Conservation (phyloP, 2,113 vertebrate species). For the Bos javanicus region DNA sequence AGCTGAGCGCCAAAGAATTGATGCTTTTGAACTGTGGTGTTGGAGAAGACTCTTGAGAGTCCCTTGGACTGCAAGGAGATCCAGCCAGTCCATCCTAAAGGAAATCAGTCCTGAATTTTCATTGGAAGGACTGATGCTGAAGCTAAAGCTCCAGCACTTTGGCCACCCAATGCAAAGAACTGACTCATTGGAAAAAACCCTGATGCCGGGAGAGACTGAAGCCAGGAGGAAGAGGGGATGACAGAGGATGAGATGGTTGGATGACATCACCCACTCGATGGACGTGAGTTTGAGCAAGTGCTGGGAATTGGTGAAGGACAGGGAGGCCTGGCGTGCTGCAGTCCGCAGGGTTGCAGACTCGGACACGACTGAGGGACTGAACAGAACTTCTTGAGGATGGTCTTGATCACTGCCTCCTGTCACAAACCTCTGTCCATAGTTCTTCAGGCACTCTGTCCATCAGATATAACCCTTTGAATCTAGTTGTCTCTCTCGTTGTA, state of each 20-base stretch:
- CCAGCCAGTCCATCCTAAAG: not conserved
- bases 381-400: not conserved
- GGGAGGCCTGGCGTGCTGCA: not conserved
- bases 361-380: not conserved
- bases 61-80: not conserved
- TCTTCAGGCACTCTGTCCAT: not conserved
- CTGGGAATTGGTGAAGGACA: not conserved
- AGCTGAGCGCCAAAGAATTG: not conserved
- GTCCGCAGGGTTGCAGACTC: not conserved
- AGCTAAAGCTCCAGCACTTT: not conserved
- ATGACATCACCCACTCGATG: not conserved
- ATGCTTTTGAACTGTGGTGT: not conserved
- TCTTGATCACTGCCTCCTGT: not conserved
- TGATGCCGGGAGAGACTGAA: not conserved
- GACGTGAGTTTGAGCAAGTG: not conserved
- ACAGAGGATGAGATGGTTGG: not conserved
- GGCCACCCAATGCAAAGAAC: not conserved
- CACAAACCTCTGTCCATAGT: not conserved
- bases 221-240: not conserved
- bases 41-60: not conserved
- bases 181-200: not conserved
- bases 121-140: not conserved
- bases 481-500: not conserved
- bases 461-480: not conserved
- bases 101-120: not conserved